A percentile compares a stretch with the other conserved stretches of the same genome.
Conservation (phyloP, 2,888 invertebrate genomes). For the Euproctis similis region DNA sequence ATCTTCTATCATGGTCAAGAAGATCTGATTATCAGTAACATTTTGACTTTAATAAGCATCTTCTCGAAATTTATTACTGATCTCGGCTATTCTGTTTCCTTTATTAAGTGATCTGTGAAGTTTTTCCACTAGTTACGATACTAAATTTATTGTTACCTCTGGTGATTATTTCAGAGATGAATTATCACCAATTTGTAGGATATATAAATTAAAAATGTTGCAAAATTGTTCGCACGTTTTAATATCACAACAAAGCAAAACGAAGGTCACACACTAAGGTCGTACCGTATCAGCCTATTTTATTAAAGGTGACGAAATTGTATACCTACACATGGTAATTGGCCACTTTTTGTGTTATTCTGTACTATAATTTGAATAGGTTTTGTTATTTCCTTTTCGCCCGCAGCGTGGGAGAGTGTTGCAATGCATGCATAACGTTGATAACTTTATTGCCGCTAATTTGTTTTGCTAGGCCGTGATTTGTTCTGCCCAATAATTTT, state of each 20-base stretch:
- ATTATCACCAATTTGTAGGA: too few relatives aligned
- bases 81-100: too few relatives aligned
- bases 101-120: too few relatives aligned
- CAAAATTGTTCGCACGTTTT: conserved; percentile 42
- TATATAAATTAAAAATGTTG: conserved; percentile 31
- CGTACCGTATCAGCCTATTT: conserved; percentile 33
- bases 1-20: too few relatives aligned
- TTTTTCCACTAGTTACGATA: too few relatives aligned
- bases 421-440: conserved; percentile 10
- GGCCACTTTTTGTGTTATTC: conserved; percentile 29
- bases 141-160: too few relatives aligned
- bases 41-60: too few relatives aligned
- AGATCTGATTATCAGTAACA: too few relatives aligned
- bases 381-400: conserved; percentile 24
- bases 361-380: conserved; percentile 24
- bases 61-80: too few relatives aligned
- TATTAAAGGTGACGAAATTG: conserved; percentile 40
- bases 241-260: conserved; percentile 38
- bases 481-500: conserved; percentile 5
- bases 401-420: conserved; percentile 27
- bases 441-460: conserved; percentile 18
- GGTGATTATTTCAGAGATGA: too few relatives aligned
- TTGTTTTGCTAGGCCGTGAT: conserved; percentile 9
- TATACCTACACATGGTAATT: conserved; percentile 33
- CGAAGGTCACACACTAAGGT: conserved; percentile 40